These are phyloP conservation scores for Drepana falcataria DNA, from an alignment of 2,888 invertebrate genomes.

Conservation along the genomic window DNA sequence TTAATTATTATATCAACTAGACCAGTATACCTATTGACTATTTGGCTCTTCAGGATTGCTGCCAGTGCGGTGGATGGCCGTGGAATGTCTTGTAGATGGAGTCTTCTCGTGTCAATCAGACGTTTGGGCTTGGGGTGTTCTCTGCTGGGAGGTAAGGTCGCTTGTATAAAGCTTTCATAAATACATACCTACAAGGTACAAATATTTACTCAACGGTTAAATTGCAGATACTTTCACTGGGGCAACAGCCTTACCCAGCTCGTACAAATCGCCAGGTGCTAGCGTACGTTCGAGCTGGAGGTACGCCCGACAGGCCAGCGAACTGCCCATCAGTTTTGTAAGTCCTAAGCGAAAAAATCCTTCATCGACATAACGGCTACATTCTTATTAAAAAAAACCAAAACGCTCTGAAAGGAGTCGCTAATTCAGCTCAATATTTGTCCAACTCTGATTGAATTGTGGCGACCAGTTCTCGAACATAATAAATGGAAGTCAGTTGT, in stretches of 20 bases:
- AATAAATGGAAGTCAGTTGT: too few species aligned
- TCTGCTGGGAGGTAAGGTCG: constrained; percentile 90
- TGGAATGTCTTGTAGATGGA: constrained; percentile 96
- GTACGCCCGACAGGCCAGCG: constrained; percentile 87
- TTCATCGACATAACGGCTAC: too few species aligned
- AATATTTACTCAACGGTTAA: not conserved
- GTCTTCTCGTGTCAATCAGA: constrained; percentile 98
- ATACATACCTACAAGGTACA: not conserved
- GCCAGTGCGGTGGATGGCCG: constrained; percentile 99
- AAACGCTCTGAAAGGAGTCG: too few species aligned
- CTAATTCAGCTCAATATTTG: too few species aligned
- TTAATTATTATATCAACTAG: too few species aligned
- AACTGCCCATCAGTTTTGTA: constrained; percentile 89
- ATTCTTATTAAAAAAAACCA: too few species aligned
- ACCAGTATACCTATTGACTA: not conserved
- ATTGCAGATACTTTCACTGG: constrained; percentile 88
- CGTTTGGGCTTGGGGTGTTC: constrained; percentile 96
- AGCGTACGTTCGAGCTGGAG: constrained; percentile 92
- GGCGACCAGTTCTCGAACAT: too few species aligned
- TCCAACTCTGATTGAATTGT: too few species aligned
- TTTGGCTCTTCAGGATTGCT: constrained; percentile 81
- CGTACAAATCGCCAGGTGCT: constrained; percentile 95
- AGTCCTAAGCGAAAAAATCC: too few species aligned
- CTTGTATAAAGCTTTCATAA: not conserved
- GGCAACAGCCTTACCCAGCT: constrained; percentile 97